Conservation (phyloP, 2,113 vertebrate genomes). For the Apeltes quadracus region DNA sequence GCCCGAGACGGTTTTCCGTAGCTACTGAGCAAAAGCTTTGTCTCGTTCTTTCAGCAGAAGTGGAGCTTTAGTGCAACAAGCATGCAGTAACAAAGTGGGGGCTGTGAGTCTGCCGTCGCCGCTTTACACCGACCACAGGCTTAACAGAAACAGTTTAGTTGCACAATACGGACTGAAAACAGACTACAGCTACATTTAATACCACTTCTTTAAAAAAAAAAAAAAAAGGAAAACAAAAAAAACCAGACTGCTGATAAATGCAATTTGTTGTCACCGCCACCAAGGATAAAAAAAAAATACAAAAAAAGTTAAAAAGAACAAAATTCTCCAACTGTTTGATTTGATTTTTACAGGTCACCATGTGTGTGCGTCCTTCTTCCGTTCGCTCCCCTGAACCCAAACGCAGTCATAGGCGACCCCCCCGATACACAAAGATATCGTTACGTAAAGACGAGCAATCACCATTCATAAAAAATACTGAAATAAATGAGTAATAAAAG, state of each 20-base stretch:
- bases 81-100: conserved; percentile 64
- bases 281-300: conserved; percentile 44
- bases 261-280: conserved; percentile 40
- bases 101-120: conserved; percentile 44
- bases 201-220: conserved; percentile 44
- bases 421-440: conserved; percentile 50
- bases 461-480: conserved; percentile 58
- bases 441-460: conserved; percentile 56
- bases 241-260: conserved; percentile 30
- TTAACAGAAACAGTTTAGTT: conserved; percentile 65
- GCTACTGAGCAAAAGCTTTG: not conserved
- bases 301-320: not conserved
- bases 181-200: conserved; percentile 52
- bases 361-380: conserved; percentile 23
- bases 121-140: conserved; percentile 55
- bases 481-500: conserved; percentile 45
- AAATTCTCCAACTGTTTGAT: conserved; percentile 9
- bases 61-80: conserved; percentile 43
- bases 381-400: conserved; percentile 24
- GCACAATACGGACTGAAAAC: conserved; percentile 69
- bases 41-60: conserved; percentile 16
- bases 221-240: conserved; percentile 52
- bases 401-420: conserved; percentile 38
- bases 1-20: conserved; percentile 1
- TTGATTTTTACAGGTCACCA: conserved; percentile 26